Conservation (phyloP, 2,888 invertebrate genomes). For the Lasioglossum oenotherae region DNA sequence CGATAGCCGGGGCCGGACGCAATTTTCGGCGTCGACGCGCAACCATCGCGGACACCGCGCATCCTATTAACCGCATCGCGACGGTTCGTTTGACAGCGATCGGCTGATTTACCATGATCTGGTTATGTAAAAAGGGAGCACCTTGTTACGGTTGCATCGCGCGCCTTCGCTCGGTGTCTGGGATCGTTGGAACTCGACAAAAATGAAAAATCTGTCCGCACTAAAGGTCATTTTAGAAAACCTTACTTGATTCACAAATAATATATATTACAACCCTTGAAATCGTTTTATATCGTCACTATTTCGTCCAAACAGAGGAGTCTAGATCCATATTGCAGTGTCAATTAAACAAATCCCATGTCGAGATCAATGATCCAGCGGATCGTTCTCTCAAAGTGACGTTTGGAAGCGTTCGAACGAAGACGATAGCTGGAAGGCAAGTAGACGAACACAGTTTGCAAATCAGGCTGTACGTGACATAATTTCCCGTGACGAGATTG, state of each 20-base stretch:
- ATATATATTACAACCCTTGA: too few species aligned
- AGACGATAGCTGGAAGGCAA: constrained; percentile 10
- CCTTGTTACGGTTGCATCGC: neutral
- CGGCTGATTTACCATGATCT: constrained; percentile 30
- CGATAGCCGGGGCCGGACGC: constrained; percentile 41
- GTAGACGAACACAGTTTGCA: constrained; percentile 49
- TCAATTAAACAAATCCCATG: neutral
- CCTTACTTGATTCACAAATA: neutral
- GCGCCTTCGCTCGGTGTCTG: neutral
- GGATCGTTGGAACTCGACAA: neutral
- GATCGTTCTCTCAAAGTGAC: neutral
- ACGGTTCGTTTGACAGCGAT: constrained; percentile 28
- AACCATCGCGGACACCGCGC: constrained; percentile 24
- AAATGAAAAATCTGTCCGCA: neutral
- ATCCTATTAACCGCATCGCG: constrained; percentile 36
- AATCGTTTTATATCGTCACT: neutral
- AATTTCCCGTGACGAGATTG: constrained; percentile 59
- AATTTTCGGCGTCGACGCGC: constrained; percentile 58
- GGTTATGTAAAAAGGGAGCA: constrained; percentile 26
- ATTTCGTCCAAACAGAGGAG: neutral
- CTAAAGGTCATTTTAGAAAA: neutral
- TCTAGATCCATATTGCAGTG: neutral
- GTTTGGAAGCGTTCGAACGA: neutral
- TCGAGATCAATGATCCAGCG: neutral
- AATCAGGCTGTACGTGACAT: constrained; percentile 52